Evolutionary conservation across 2,888 invertebrate species (phyloP), one percentile per base, ranked within the genome.

Genomic region (Catocala fraxini): DNA sequence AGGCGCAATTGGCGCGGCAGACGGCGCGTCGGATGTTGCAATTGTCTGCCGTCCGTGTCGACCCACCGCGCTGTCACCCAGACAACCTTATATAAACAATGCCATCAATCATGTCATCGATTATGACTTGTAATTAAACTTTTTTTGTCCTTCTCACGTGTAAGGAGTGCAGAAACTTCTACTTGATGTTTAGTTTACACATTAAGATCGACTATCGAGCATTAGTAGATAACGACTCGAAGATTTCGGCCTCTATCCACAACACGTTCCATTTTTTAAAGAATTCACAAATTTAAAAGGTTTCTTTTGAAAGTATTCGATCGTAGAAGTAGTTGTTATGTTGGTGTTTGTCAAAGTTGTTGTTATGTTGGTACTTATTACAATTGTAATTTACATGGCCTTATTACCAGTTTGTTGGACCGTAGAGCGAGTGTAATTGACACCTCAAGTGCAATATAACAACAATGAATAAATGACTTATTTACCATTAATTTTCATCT

Each of bases 1-100:
- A 76, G 80, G 77, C 82, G 83, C 89, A 90, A 77, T 77, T 77
- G 76, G 58, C 53, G 51, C 61, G 58, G 63, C 65, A 93, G 93
- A 92, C 92, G 85, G 86, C 87, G 83, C 87, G 91, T 91, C 92
- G 91, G 90, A 91, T 89, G 86, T 89, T 77, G 84, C 90, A 91
- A 92, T 92, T 92, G 87, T 71, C 59, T 12, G 35, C 42, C 63
- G 67, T 62, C 70, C 62, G 68, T 45, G 65, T 61, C 66, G 65
- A 56, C 56, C 66, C 64, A 59, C 64, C 63, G 56, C 63, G 15
- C 51, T 65, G 68, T 73, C 68, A 51, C 73, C 71, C 63, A 15
- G 74, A 71, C 70, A 74, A 71, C 70, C 68, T 52, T 63, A 68
- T 55, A 68, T 63, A 70, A 76, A 75, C 74, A 76, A 61, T 61